Percentiles rank a stretch among this genome's conserved stretches.
These are phyloP conservation scores for Cryptus viduatorius DNA, from an alignment of 2,888 invertebrate genomes.

Conservation along the genomic window DNA sequence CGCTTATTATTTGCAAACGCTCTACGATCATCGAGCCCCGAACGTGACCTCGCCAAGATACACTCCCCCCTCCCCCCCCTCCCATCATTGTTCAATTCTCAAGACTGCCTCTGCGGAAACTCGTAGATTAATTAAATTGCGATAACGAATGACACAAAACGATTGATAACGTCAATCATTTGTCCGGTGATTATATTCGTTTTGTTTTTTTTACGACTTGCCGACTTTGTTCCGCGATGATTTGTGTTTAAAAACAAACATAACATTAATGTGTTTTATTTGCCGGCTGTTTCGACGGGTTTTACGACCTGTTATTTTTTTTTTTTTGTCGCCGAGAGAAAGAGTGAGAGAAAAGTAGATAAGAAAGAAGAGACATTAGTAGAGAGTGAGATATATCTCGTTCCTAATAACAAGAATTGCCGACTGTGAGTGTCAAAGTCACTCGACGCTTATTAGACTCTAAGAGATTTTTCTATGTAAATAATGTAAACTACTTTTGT, in stretches of 20 bases:
- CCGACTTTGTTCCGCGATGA: conserved; percentile 40
- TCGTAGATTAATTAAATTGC: conserved; percentile 66
- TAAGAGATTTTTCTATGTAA: conserved; percentile 81
- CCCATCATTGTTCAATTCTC: conserved; percentile 58
- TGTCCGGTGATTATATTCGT: conserved; percentile 53
- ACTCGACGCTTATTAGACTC: conserved; percentile 84
- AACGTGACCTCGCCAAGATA: conserved; percentile 43
- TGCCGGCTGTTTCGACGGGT: conserved; percentile 49
- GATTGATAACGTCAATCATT: conserved; percentile 67
- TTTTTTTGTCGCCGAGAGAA: conserved; percentile 45
- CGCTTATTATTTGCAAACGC: conserved; percentile 38
- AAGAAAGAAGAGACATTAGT: conserved; percentile 34
- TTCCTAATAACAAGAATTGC: conserved; percentile 65
- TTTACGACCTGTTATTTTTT: conserved; percentile 36
- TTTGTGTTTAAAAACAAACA: conserved; percentile 42
- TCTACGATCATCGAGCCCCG: conserved; percentile 13
- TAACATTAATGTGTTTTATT: conserved; percentile 41
- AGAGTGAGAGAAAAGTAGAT: conserved; percentile 47
- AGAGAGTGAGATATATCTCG: conserved; percentile 57
- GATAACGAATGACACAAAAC: conserved; percentile 60
- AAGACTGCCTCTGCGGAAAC: conserved; percentile 66
- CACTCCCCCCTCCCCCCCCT: conserved; percentile 25
- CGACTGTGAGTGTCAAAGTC: conserved; percentile 74
- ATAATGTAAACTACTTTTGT: conserved; percentile 82
- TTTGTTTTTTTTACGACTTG: conserved; percentile 32